Base-by-base conservation (phyloP, 1,140 invertebrate genomes). In the Stratiolaelaps scimitus region DNA sequence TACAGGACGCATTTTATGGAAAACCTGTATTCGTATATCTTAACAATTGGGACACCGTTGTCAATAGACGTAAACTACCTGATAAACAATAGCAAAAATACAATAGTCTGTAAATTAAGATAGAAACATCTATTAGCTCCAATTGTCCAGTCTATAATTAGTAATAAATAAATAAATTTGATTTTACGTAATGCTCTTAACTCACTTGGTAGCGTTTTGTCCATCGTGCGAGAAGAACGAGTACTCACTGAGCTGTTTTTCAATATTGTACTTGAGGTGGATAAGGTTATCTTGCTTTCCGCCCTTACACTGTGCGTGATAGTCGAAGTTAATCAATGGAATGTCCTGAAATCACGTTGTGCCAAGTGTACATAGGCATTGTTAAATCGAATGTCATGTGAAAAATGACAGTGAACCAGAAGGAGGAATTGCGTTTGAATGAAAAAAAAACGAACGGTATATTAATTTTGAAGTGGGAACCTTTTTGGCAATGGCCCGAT, bases 241-340 rank as follows among this genome's bases (percentile, higher is more conserved):
- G 82, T 83, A 85, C 69, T 83, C 76, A 44, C 83, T 76, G 70
- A 88, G 70, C 74, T 84, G 78, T 72, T 83, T 80, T 70, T 84
- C 79, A 70, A 95, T 78, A 78, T 86, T 84, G 68, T 83, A 77
- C 75, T 85, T 85, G 4, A 92, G 75, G 76, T 87, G 88, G 7
- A 78, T 79, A 30, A 92, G 75, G 70, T 87, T 89, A 68, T 85
- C 68, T 68, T 71, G 68, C 76, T 88, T 83, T 70, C 86, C 84
- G 71, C 88, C 82, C 68, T 84, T 79, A 75, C 85, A 86, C 80
- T 96, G 86, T 71, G 88, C 83, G 74, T 95, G 92, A 73, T 94
- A 95, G 76, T 95, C 92, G 74, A 93, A 95, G 2, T 87, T 75
- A 67, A 92, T 81, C 72, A 90, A 86, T 1, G 86, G 83, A 47